These are phyloP conservation scores for Dolichotis patagonum DNA, from an alignment of 2,113 vertebrate species.

Conservation along the genomic window DNA sequence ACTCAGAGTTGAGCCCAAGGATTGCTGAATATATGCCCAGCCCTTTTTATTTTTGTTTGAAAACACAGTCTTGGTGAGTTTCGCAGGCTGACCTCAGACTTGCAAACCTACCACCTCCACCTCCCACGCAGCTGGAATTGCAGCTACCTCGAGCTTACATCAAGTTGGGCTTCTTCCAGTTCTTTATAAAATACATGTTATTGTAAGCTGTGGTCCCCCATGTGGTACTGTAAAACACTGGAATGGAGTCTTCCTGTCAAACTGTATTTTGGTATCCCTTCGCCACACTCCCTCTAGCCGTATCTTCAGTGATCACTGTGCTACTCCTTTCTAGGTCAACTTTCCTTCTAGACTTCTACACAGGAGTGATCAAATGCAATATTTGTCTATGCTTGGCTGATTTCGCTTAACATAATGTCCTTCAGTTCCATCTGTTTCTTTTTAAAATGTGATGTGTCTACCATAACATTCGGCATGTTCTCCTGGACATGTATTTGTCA, in stretches of 20 bases:
- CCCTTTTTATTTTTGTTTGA: neutral
- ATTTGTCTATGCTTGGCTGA: neutral
- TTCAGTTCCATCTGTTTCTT: neutral
- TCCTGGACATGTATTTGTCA: neutral
- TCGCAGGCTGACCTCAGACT: neutral
- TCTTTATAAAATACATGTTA: neutral
- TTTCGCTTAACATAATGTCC: conserved; percentile 4
- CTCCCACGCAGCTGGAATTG: neutral
- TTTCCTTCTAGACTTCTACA: neutral
- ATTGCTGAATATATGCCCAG: neutral
- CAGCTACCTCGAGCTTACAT: neutral
- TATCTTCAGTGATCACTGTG: neutral
- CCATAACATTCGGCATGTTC: neutral
- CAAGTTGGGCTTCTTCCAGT: neutral
- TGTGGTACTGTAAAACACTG: neutral
- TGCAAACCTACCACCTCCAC: neutral
- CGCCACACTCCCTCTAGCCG: neutral
- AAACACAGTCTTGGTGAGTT: neutral
- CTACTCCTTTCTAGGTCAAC: neutral
- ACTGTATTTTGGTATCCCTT: neutral
- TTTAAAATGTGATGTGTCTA: neutral
- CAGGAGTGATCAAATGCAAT: neutral
- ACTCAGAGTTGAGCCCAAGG: neutral
- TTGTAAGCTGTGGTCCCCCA: neutral
- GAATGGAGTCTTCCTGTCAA: neutral